These are phyloP conservation scores for Mystacornis crossleyi DNA, from an alignment of 2,113 vertebrate genomes.

Conservation along the genomic window DNA sequence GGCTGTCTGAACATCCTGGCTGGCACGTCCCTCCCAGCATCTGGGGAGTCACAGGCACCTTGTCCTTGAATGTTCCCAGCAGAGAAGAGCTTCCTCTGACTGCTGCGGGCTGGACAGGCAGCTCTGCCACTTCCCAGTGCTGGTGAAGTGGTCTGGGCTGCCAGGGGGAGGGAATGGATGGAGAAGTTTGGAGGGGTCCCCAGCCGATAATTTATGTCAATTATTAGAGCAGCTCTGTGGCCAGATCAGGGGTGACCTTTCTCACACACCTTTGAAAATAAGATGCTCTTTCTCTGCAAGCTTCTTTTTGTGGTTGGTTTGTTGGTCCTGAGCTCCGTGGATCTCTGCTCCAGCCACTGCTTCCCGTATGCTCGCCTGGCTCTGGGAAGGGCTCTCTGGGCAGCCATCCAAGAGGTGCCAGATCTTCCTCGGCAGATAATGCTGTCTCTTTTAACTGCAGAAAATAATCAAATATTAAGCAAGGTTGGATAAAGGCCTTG, in stretches of 20 bases:
- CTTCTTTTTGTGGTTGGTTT: background rate
- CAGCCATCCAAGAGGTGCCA: background rate
- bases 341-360: background rate
- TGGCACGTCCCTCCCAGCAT: background rate
- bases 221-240: background rate
- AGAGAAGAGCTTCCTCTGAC: background rate
- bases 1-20: background rate
- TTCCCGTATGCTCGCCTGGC: background rate
- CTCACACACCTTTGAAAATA: background rate
- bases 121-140: background rate
- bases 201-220: background rate
- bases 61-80: background rate
- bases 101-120: background rate
- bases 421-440: background rate
- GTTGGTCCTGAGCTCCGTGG: background rate
- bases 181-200: background rate
- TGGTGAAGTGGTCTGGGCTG: background rate
- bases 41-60: background rate
- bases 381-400: background rate
- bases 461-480: background rate
- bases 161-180: background rate
- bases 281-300: background rate
- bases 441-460: background rate
- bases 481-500: background rate
- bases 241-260: background rate